These are phyloP conservation scores for Furnarius figulus DNA, from an alignment of 2,113 vertebrate genomes.

Conservation along the genomic window DNA sequence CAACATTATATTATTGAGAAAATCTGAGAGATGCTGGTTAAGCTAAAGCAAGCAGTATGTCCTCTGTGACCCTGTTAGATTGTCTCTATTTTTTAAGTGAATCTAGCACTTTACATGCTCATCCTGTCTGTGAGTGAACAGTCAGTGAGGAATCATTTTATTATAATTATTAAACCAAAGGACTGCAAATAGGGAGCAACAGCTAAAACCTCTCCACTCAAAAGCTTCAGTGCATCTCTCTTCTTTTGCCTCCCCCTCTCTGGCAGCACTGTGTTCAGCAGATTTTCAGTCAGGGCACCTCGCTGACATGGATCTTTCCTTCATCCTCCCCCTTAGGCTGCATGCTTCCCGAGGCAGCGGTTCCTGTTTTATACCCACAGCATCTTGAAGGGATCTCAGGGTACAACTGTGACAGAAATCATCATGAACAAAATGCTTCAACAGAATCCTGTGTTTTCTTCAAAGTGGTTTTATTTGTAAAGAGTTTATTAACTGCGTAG, in stretches of 20 bases:
- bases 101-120: not conserved
- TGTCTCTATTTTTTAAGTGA: not conserved
- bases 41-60: not conserved
- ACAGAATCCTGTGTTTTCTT: not conserved
- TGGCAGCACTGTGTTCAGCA: not conserved
- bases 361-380: not conserved
- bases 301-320: not conserved
- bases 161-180: not conserved
- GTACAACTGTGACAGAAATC: not conserved
- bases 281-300: not conserved
- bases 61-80: not conserved
- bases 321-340: not conserved
- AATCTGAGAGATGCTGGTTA: not conserved
- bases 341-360: not conserved
- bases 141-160: not conserved
- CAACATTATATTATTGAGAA: not conserved
- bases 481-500: not conserved
- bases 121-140: not conserved
- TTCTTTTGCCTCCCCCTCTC: not conserved
- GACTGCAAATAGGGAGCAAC: not conserved
- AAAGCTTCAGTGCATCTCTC: not conserved
- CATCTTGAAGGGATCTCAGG: not conserved
- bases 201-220: not conserved
- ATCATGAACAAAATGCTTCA: not conserved
- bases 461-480: not conserved